phyloP scores from a whole-genome alignment of 92 coral and sea anemone genomes.

The Desmophyllum pertusum region DNA sequence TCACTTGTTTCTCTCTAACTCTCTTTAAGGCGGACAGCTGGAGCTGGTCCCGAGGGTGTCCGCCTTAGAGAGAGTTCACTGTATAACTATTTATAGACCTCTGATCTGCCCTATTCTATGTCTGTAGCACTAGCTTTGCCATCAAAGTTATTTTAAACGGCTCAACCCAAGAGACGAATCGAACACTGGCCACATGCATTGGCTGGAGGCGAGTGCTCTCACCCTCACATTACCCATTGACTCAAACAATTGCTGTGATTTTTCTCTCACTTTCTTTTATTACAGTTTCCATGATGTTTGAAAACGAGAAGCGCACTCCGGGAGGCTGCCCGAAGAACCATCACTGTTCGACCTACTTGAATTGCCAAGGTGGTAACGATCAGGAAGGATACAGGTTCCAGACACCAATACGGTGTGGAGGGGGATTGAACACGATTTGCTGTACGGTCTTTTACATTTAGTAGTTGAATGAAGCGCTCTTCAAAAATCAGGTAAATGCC shows the following conservation, averaged over 20 bases:
- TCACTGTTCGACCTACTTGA: neutral
- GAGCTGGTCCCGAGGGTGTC: too few species aligned
- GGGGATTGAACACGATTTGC: neutral
- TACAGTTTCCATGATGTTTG: neutral
- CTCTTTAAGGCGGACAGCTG: too few species aligned
- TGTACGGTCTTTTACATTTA: neutral
- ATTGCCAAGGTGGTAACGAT: neutral
- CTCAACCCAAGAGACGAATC: too few species aligned
- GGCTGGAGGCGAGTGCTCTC: too few species aligned
- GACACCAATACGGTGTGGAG: conserved; percentile 3
- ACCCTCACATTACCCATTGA: neutral
- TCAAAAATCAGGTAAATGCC: neutral
- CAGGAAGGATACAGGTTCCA: neutral
- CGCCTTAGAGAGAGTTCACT: too few species aligned
- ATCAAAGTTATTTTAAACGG: too few species aligned
- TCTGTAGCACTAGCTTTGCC: too few species aligned
- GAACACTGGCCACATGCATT: too few species aligned
- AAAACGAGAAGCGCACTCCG: neutral
- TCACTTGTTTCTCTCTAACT: too few species aligned
- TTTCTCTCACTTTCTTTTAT: neutral
- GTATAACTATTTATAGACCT: too few species aligned
- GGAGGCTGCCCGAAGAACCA: neutral
- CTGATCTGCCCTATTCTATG: too few species aligned
- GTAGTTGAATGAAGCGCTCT: neutral
- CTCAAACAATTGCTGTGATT: neutral